These are phyloP conservation scores for Lampropteryx suffumata DNA, from an alignment of 2,888 invertebrate species.

Conservation along the genomic window DNA sequence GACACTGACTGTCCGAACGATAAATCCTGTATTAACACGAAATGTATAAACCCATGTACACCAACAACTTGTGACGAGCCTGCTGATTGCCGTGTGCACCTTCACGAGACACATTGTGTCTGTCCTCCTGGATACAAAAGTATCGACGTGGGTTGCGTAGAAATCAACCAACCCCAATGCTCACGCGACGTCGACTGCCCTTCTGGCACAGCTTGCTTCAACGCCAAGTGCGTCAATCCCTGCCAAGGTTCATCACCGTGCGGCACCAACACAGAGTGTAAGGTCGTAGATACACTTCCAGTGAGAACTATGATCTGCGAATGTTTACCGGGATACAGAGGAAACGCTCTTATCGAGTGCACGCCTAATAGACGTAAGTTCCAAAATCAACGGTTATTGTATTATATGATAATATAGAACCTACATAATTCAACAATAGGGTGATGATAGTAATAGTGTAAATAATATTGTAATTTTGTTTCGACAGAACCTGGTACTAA, in stretches of 20 bases:
- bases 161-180: conserved; percentile 85
- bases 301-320: conserved; percentile 95
- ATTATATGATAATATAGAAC: too few species aligned
- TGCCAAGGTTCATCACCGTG: conserved; percentile 91
- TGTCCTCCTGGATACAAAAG: conserved; percentile 91
- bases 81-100: conserved; percentile 89
- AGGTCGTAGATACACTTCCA: conserved; percentile 90
- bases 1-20: conserved; percentile 91
- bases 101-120: conserved; percentile 90
- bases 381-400: too few species aligned
- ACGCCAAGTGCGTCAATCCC: conserved; percentile 91
- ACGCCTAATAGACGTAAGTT: conserved; percentile 87
- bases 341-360: conserved; percentile 93
- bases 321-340: conserved; percentile 92
- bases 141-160: conserved; percentile 83
- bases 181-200: conserved; percentile 92
- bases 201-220: conserved; percentile 91
- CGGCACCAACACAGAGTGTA: conserved; percentile 90
- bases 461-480: not conserved
- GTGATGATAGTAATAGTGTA: too few species aligned
- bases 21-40: conserved; percentile 91
- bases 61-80: conserved; percentile 87
- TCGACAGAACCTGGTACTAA: conserved; percentile 77
- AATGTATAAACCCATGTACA: conserved; percentile 90
- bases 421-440: too few species aligned